Evolutionary conservation across 2,888 invertebrate species (phyloP), one percentile per base, ranked within the genome.

Genomic region (Drosophila pseudotalamancana): DNA sequence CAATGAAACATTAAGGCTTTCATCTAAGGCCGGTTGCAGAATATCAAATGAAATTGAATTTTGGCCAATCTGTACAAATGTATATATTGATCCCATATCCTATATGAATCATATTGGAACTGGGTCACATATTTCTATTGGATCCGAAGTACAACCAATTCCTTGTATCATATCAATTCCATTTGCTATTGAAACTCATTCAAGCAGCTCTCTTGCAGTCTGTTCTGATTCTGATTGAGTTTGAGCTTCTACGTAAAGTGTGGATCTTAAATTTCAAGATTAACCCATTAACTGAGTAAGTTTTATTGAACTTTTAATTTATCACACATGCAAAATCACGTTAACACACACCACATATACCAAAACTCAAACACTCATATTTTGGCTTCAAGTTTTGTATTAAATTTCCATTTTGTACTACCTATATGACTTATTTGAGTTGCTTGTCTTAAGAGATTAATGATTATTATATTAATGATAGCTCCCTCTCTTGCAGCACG

Each of bases 401-500:
- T 27, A 21, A 64, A 65, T 49, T 64, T 46, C 0, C 6, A 35
- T 34, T 53, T 12, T 42, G 53, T 32, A 16, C n/a, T 18, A n/a
- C n/a, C n/a, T n/a, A 6, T 54, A 18, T 42, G 14, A 39, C 43
- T 54, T 59, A 29, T 32, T 53, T 11, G 25, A 14, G 34, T 43
- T 54, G 23, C 14, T 46, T 32, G 12, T 11, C 8, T 16, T 48
- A 11, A 27, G 12, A 21, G n/a, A 18, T 19, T 19, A 4, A 35
- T 19, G n/a, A 35, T 19, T 32, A 16, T 37, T n/a, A 2, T 18
- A 48, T 18, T 46, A 49, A 57, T 34, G 19, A 8, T 6, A 3
- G n/a, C 12, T 11, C 1, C 9, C 14, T 51, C 23, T 29, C 37
- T 72, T 89, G 12, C 76, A 91, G 91, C 56, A 88, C 89, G 27